These are phyloP conservation scores for Aptenodytes patagonicus DNA, from an alignment of 2,113 vertebrate genomes.

Conservation along the genomic window DNA sequence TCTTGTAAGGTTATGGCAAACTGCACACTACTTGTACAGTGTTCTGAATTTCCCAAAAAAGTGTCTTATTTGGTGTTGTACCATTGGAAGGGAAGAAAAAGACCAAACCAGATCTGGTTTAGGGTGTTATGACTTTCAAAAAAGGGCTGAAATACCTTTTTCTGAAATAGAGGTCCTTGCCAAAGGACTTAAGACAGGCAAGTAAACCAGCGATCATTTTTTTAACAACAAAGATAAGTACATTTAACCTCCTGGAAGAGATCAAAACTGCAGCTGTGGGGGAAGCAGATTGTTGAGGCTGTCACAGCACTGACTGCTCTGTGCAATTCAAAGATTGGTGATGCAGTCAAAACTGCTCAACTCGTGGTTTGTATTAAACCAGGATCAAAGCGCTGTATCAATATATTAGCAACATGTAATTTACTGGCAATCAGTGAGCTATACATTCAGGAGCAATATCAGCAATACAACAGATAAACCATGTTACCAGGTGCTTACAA, in stretches of 20 bases:
- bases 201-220: background rate
- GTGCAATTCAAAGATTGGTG: background rate
- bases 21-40: accelerated
- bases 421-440: background rate
- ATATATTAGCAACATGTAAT: background rate
- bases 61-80: background rate
- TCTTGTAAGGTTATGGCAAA: background rate
- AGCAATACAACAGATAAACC: background rate
- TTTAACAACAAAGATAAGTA: background rate
- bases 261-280: background rate
- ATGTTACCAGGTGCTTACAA: background rate
- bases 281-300: background rate
- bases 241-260: background rate
- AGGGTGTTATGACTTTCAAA: background rate
- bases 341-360: background rate
- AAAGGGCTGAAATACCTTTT: background rate
- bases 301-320: background rate
- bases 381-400: background rate
- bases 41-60: background rate
- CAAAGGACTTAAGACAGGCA: background rate
- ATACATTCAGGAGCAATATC: background rate
- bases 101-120: background rate
- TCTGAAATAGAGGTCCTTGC: background rate
- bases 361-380: background rate
- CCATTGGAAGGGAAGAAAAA: background rate